Evolutionary conservation across 2,888 invertebrate genomes (phyloP).

Genomic region (Bruchidius siliquastri): DNA sequence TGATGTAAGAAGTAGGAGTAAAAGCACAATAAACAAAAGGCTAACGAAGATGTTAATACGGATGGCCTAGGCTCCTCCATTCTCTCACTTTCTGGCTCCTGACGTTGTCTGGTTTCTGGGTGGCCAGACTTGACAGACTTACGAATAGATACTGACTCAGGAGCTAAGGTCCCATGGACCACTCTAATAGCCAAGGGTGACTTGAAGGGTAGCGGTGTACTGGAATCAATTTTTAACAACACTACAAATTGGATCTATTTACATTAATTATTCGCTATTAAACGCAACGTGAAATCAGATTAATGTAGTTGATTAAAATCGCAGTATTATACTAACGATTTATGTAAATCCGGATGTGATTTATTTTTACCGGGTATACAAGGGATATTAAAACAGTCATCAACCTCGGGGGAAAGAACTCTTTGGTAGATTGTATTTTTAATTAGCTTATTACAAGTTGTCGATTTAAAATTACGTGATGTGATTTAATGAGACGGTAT

Average conservation of each 20-base stretch:
- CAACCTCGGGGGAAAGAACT: not conserved
- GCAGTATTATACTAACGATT: not conserved
- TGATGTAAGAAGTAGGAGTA: too few species aligned
- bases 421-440: not conserved
- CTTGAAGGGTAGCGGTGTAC: too few species aligned
- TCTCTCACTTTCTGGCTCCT: too few species aligned
- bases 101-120: too few species aligned
- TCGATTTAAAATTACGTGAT: not conserved
- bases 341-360: not conserved
- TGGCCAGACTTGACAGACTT: too few species aligned
- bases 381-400: not conserved
- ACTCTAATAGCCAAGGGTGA: too few species aligned
- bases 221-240: not conserved
- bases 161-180: too few species aligned
- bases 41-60: too few species aligned
- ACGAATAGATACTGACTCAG: too few species aligned
- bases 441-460: not conserved
- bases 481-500: not conserved
- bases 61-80: too few species aligned
- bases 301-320: not conserved
- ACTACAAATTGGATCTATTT: not conserved
- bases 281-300: not conserved
- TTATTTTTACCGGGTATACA: not conserved
- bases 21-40: too few species aligned
- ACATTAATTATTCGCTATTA: not conserved